Evolutionary conservation across 1,140 invertebrate genomes (phyloP).

Genomic region (Drosophila seguyi): DNA sequence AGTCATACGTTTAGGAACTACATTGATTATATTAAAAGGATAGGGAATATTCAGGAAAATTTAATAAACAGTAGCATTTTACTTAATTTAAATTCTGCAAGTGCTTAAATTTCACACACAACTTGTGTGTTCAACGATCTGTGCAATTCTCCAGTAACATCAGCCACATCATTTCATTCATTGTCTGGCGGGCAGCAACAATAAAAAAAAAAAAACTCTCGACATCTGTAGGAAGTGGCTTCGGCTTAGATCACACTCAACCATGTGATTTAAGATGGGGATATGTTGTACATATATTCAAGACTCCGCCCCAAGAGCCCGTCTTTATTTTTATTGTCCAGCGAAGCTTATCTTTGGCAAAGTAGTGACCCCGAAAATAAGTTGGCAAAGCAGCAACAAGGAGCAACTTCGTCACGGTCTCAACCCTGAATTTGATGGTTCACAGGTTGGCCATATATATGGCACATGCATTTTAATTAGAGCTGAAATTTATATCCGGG

Average conservation of each 20-base stretch:
- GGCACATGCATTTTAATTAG: conserved; percentile 10
- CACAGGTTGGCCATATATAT: conserved; percentile 25
- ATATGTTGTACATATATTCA: conserved; percentile 16
- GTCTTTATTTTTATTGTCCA: conserved; percentile 40
- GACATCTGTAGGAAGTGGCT: conserved; percentile 70
- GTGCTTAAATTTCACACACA: neutral
- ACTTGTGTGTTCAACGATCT: conserved; percentile 59
- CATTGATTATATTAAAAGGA: neutral
- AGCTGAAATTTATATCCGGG: neutral
- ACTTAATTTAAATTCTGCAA: neutral
- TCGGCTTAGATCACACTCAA: conserved; percentile 25
- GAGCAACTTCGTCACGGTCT: conserved; percentile 33
- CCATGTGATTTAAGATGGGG: conserved; percentile 16
- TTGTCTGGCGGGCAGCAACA: conserved; percentile 50
- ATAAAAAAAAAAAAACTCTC: conserved; percentile 15
- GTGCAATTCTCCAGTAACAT: conserved; percentile 53
- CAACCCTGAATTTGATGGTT: conserved; percentile 42
- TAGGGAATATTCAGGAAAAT: neutral
- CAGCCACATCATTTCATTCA: conserved; percentile 59
- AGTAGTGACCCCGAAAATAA: conserved; percentile 48
- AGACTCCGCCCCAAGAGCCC: neutral
- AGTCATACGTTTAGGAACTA: neutral
- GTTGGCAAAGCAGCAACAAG: conserved; percentile 25
- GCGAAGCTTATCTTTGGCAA: conserved; percentile 60
- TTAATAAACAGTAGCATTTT: neutral